phyloP scores from a whole-genome alignment of 2,113 vertebrate species.

The Dicentrarchus labrax region DNA sequence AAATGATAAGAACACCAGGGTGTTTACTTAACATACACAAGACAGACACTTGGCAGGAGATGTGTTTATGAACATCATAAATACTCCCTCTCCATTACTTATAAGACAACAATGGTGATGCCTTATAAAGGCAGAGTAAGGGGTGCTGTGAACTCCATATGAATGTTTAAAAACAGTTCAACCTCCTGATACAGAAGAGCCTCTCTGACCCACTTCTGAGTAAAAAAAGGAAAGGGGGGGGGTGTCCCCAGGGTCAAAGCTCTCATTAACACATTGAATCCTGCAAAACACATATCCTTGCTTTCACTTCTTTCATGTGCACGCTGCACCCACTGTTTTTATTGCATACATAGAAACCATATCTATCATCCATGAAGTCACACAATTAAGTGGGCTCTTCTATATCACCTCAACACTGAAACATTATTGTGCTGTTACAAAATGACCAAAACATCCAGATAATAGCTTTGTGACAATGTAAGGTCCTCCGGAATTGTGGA shows the following conservation, averaged over 20 bases:
- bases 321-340: background rate
- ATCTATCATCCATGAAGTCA: background rate
- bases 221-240: background rate
- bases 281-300: conserved; percentile 23
- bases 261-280: conserved; percentile 62
- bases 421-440: background rate
- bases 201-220: conserved; percentile 62
- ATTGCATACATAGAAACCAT: background rate
- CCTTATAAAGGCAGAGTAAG: conserved; percentile 63
- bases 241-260: conserved; percentile 56
- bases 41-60: conserved; percentile 63
- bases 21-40: conserved; percentile 66
- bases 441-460: background rate
- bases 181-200: conserved; percentile 44
- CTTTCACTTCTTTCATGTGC: conserved; percentile 6
- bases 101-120: conserved; percentile 61
- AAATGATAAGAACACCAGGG: conserved; percentile 48
- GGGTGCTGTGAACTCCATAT: conserved; percentile 19
- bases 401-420: background rate
- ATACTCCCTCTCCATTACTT: conserved; percentile 68
- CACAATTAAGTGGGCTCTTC: background rate
- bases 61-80: conserved; percentile 67
- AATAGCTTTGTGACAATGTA: background rate
- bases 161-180: conserved; percentile 44
- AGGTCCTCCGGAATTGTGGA: background rate